phyloP scores from a whole-genome alignment of 2,797 vertebrate species.

The Hydrolagus colliei region DNA sequence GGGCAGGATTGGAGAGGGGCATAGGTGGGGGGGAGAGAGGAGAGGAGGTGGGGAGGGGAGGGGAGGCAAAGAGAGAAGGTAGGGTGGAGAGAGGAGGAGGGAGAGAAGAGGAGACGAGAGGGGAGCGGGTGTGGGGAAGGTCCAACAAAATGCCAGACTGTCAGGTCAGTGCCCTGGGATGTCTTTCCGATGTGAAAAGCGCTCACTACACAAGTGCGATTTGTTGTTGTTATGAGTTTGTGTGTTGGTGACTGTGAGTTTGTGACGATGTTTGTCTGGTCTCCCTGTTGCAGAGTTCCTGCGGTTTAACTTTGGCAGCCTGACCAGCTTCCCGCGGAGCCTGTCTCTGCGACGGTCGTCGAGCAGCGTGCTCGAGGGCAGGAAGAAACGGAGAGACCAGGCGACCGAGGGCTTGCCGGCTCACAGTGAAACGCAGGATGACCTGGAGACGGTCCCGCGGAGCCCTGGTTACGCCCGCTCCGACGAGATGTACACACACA shows the following conservation, averaged over 20 bases:
- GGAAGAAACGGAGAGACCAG: not conserved
- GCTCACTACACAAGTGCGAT: too few relatives aligned
- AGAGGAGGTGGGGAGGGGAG: constrained; percentile 45
- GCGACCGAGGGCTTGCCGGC: too few relatives aligned
- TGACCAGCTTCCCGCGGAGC: constrained; percentile 63
- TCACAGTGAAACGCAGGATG: constrained; percentile 55
- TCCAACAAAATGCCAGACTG: constrained; percentile 53
- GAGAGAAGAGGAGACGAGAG: constrained; percentile 35
- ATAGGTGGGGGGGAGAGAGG: not conserved
- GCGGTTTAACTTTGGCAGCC: constrained; percentile 76
- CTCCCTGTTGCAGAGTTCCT: constrained; percentile 61
- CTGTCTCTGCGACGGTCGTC: constrained; percentile 58
- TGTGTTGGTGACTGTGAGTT: too few relatives aligned
- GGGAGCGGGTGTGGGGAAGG: constrained; percentile 49
- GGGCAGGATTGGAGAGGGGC: too few relatives aligned
- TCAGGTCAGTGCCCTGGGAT: too few relatives aligned
- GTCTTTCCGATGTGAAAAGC: too few relatives aligned
- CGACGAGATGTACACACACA: constrained; percentile 77
- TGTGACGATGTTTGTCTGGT: not conserved
- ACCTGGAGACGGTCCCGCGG: constrained; percentile 63
- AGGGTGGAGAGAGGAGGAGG: not conserved
- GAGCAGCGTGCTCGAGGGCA: not conserved
- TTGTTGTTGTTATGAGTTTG: too few relatives aligned
- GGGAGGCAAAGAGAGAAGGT: constrained; percentile 51
- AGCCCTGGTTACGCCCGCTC: constrained; percentile 70